Evolutionary conservation across 1,140 invertebrate genomes (phyloP).

Genomic region (Penaeus vannamei): DNA sequence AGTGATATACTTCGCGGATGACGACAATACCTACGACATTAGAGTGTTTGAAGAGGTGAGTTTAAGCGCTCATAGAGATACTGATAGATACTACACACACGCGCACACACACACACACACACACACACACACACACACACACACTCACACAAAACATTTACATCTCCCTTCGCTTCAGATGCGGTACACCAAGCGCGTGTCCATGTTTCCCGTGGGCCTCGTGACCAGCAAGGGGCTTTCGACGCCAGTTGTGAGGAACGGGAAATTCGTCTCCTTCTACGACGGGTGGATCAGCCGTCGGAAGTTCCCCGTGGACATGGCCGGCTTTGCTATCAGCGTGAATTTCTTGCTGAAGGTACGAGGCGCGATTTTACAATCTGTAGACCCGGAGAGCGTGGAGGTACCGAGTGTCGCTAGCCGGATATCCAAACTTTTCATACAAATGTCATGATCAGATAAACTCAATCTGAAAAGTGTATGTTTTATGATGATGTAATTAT

Average conservation of each 20-base stretch:
- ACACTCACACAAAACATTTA: background rate
- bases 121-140: background rate
- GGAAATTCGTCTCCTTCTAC: constrained; percentile 81
- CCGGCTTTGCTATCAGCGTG: constrained; percentile 84
- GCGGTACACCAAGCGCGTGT: constrained; percentile 80
- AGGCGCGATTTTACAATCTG: too few relatives aligned
- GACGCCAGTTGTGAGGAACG: constrained; percentile 77
- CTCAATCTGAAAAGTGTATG: too few relatives aligned
- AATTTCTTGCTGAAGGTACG: constrained; percentile 70
- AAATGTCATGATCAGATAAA: too few relatives aligned
- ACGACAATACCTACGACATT: constrained; percentile 14
- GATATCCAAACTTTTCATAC: too few relatives aligned
- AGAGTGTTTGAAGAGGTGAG: background rate
- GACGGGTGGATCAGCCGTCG: constrained; percentile 82
- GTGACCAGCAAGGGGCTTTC: constrained; percentile 79
- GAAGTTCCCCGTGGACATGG: constrained; percentile 88
- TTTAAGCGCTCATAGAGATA: background rate
- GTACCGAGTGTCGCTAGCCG: too few relatives aligned
- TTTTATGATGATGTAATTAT: too few relatives aligned
- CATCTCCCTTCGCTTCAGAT: background rate
- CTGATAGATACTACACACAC: background rate
- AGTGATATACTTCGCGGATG: background rate
- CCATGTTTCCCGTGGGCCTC: constrained; percentile 86
- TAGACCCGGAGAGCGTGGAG: too few relatives aligned
- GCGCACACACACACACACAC: background rate